Base-by-base conservation (phyloP, 2,113 vertebrate species). In the Scophthalmus maximus region DNA sequence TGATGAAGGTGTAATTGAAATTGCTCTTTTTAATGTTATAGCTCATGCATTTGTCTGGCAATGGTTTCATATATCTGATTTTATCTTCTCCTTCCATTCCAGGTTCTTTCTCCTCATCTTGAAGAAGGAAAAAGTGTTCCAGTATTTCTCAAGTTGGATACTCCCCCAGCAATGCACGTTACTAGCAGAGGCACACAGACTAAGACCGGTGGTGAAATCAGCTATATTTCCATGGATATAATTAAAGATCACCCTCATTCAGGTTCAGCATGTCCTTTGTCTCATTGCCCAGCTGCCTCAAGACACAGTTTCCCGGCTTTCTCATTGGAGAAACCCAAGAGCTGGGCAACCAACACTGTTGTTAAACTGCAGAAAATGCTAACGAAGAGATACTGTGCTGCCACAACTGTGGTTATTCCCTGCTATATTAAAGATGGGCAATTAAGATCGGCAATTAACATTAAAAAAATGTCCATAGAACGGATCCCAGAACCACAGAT, bases 51-150 rank as follows among this genome's bases (percentile, higher is more conserved):
- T 68, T 74, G 36, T 53, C 49, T 46, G 6, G 15, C 20, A 5
- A 44, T 44, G 18, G 25, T 49, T 6, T 23, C 22, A 15, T 29
- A 53, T n/a, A 26, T 26, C 58, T 74, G 25, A 59, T 56, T 68
- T 26, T 44, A 0, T 64, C 58, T 63, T 44, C 12, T 46, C 63
- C 20, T 67, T 22, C 47, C 66, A 22, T 34, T 68, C 6, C 63
- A 88, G 89, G 64, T 68, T n/a, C 20, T 58, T 63, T 57, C 12
- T 36, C 26, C 42, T 49, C 26, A 62, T 57, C 25, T 2, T 11
- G 46, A 14, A 25, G 38, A 56, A 14, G 49, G 29, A 29, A 64
- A 52, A 69, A 38, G 4, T 12, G 18, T 51, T 30, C 14, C 67
- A 18, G 11, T 26, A 4, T 73, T 74, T 5, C 14, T 17, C 47